Percentiles rank a stretch among this genome's conserved stretches.
Conservation (phyloP, 2,888 invertebrate species). For the Bhutanitis thaidina region DNA sequence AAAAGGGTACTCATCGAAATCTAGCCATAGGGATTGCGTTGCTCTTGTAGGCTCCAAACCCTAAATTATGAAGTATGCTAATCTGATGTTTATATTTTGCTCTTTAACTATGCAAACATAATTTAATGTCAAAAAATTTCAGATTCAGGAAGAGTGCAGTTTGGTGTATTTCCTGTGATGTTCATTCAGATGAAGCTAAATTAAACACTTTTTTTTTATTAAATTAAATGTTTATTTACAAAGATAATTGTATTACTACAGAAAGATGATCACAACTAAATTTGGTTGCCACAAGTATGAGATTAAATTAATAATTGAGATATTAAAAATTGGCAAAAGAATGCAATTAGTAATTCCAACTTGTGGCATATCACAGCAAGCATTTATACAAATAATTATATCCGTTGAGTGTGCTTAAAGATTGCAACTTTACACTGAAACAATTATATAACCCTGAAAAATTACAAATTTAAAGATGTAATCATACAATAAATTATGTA, state of each 20-base stretch:
- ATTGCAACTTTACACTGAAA: not conserved
- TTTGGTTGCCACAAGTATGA: slow-evolving; percentile 29
- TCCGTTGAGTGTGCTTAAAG: not conserved
- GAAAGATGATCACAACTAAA: slow-evolving; percentile 28
- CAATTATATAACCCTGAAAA: not conserved
- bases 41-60: too few relatives aligned
- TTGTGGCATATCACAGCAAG: slow-evolving; percentile 39
- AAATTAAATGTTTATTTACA: slow-evolving; percentile 31
- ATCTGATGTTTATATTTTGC: too few relatives aligned
- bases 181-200: too few relatives aligned
- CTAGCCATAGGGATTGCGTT: too few relatives aligned
- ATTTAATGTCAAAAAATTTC: not conserved
- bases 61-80: too few relatives aligned
- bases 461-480: not conserved
- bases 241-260: slow-evolving; percentile 26
- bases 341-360: slow-evolving; percentile 24
- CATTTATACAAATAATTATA: slow-evolving; percentile 29
- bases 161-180: too few relatives aligned
- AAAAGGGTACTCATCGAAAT: too few relatives aligned
- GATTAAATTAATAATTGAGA: slow-evolving; percentile 12
- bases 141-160: not conserved
- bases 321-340: not conserved
- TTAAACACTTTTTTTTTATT: slow-evolving; percentile 9
- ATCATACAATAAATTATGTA: too few relatives aligned
- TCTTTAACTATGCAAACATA: too few relatives aligned